Evolutionary conservation across 2,888 invertebrate genomes (phyloP).

Genomic region (Dicyrtoma fusca): DNA sequence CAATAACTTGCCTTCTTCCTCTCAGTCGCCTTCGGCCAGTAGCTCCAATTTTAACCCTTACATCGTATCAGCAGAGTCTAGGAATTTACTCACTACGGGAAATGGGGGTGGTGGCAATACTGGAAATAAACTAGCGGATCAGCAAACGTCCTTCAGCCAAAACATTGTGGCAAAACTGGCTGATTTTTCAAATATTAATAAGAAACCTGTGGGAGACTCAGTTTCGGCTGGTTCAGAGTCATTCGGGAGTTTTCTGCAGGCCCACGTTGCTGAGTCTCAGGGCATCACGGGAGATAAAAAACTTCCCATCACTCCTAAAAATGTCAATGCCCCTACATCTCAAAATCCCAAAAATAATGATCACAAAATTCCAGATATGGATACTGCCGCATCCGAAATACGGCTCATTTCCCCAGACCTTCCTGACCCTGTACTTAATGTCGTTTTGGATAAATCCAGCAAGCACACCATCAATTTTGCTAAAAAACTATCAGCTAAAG

Average conservation of each 20-base stretch:
- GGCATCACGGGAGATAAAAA: too few species aligned
- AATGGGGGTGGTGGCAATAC: not conserved
- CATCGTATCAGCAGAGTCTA: not conserved
- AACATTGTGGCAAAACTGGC: conserved; percentile 42
- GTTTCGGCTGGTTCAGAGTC: too few species aligned
- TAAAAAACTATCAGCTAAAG: conserved; percentile 37
- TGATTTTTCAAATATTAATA: conserved; percentile 24
- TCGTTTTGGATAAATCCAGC: not conserved
- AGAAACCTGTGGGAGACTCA: not conserved
- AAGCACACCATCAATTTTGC: conserved; percentile 33
- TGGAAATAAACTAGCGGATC: conserved; percentile 23
- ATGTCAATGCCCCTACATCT: too few species aligned
- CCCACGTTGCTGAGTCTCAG: too few species aligned
- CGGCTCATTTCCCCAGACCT: not conserved
- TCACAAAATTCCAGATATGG: conserved; percentile 29
- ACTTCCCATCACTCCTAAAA: too few species aligned
- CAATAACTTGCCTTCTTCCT: not conserved
- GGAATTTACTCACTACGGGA: conserved; percentile 1
- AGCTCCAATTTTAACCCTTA: not conserved
- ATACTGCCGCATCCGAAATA: conserved; percentile 35
- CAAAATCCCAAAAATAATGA: not conserved
- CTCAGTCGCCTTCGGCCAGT: not conserved
- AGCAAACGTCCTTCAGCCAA: conserved; percentile 45
- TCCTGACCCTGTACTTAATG: not conserved
- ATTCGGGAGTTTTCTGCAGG: too few species aligned